Evolutionary conservation across 30 jellyfish, hydroid and myxozoan species (phyloP).

Genomic region (Aurelia coerulea): DNA sequence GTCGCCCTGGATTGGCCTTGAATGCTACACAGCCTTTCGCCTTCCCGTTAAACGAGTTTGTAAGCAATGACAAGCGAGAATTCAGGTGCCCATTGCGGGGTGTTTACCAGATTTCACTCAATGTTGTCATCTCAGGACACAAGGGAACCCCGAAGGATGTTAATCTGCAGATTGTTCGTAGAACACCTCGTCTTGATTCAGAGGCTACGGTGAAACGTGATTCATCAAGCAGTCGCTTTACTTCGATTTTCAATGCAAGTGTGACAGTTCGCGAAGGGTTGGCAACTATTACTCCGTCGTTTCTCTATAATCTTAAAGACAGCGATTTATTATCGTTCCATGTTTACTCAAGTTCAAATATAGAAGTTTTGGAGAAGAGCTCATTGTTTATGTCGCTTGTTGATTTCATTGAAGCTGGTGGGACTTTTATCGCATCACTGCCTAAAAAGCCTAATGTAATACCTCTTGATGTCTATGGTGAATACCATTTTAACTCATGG

Average conservation of each 20-base stretch:
- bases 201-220: not conserved
- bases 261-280: slow-evolving; percentile 16
- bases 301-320: slow-evolving; percentile 28
- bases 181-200: not conserved
- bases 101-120: slow-evolving; percentile 14
- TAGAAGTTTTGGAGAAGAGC: slow-evolving; percentile 11
- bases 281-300: slow-evolving; percentile 19
- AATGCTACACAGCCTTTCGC: slow-evolving; percentile 16
- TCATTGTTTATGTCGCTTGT: slow-evolving; percentile 53
- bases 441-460: not conserved
- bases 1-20: slow-evolving; percentile 1
- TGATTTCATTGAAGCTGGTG: slow-evolving; percentile 63
- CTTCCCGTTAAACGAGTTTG: slow-evolving; percentile 4
- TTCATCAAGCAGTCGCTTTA: not conserved
- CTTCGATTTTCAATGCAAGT: slow-evolving; percentile 7
- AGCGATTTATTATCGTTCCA: slow-evolving; percentile 51
- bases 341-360: not conserved
- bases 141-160: slow-evolving; percentile 1
- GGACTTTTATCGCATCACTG: slow-evolving; percentile 26
- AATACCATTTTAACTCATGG: slow-evolving; percentile 12
- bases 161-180: slow-evolving; percentile 9
- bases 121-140: slow-evolving; percentile 12
- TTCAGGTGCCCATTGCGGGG: slow-evolving; percentile 44
- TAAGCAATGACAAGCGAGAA: not conserved
- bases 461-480: slow-evolving; percentile 1